phyloP scores from a whole-genome alignment of 2,888 invertebrate species.

The Brassicogethes aeneus region DNA sequence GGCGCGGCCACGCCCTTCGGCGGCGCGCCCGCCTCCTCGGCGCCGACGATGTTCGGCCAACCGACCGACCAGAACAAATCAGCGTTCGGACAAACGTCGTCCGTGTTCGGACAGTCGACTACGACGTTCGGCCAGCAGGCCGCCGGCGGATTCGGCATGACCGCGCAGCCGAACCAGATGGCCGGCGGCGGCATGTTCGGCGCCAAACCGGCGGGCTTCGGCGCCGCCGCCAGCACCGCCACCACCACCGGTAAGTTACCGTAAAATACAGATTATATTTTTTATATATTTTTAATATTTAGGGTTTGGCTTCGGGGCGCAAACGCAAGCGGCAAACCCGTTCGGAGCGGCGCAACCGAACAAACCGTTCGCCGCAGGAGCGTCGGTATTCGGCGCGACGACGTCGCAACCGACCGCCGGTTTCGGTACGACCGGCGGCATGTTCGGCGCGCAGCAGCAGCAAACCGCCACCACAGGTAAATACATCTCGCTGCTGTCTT shows the following conservation, averaged over 20 bases:
- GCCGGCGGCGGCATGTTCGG: slow-evolving; percentile 16
- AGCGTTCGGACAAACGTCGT: slow-evolving; percentile 45
- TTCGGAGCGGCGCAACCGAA: slow-evolving; percentile 38
- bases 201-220: slow-evolving; percentile 27
- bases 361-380: slow-evolving; percentile 45
- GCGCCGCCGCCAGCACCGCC: slow-evolving; percentile 26
- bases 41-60: slow-evolving; percentile 46
- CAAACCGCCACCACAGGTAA: background rate
- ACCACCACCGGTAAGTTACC: slow-evolving; percentile 19
- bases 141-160: slow-evolving; percentile 26
- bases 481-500: too few relatives aligned
- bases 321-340: slow-evolving; percentile 31
- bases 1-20: slow-evolving; percentile 44
- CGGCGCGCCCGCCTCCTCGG: slow-evolving; percentile 35
- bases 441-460: slow-evolving; percentile 22
- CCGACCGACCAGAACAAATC: slow-evolving; percentile 34
- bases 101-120: slow-evolving; percentile 57
- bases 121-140: slow-evolving; percentile 42
- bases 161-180: slow-evolving; percentile 15
- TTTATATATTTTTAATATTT: too few relatives aligned
- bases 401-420: slow-evolving; percentile 33
- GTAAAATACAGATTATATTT: too few relatives aligned
- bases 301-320: slow-evolving; percentile 42
- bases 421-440: slow-evolving; percentile 40
- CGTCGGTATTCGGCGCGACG: slow-evolving; percentile 34